Conservation (phyloP, 2,797 vertebrate genomes). For the Urosaurus nigricauda region DNA sequence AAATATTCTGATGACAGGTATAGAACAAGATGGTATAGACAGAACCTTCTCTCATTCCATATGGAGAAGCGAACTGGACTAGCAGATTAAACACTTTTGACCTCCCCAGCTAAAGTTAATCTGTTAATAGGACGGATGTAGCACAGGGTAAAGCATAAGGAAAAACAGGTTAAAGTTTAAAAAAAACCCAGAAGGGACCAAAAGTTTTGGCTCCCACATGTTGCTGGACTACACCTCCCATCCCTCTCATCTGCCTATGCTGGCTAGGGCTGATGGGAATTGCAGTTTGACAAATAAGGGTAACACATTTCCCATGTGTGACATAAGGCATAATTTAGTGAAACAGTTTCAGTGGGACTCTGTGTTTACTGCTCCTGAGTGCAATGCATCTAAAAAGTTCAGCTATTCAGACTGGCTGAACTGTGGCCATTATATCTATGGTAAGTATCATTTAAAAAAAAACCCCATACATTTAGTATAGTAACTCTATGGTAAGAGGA, state of each 20-base stretch:
- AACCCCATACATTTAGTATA: not conserved
- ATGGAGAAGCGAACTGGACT: not conserved
- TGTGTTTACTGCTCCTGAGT: not conserved
- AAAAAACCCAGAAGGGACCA: not conserved
- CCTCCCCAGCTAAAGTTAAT: not conserved
- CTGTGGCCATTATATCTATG: not conserved
- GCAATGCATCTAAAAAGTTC: not conserved
- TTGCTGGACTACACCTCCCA: too few relatives aligned
- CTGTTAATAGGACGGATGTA: not conserved
- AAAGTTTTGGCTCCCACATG: not conserved
- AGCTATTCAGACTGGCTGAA: too few relatives aligned
- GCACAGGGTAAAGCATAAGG: not conserved
- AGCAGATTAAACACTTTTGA: not conserved
- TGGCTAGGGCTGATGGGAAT: too few relatives aligned
- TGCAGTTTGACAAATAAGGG: too few relatives aligned
- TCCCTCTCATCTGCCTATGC: too few relatives aligned
- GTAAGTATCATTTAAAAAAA: not conserved
- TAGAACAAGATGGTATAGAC: not conserved
- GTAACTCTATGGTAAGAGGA: conserved; percentile 37
- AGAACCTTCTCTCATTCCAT: not conserved
- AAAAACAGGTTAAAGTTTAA: too few relatives aligned
- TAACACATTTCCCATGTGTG: not conserved
- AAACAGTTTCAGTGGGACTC: not conserved
- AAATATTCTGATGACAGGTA: not conserved
- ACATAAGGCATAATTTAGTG: not conserved